Evolutionary conservation across 2,888 invertebrate species (phyloP).

Genomic region (Parapristionchus giblindavisi): DNA sequence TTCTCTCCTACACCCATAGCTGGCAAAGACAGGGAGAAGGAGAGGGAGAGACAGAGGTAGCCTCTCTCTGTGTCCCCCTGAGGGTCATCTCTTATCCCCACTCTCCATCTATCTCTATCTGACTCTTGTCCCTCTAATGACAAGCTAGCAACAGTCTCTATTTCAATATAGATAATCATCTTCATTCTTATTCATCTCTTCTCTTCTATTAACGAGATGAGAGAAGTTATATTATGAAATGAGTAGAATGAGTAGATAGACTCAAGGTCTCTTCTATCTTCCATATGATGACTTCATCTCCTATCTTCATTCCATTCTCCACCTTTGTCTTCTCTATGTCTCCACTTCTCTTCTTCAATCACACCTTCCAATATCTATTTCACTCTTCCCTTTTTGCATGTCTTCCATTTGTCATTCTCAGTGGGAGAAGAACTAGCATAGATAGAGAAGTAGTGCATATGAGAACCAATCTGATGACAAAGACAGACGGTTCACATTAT

Average conservation of each 20-base stretch:
- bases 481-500: neutral
- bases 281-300: neutral
- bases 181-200: conserved; percentile 10
- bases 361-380: neutral
- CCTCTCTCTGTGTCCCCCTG: conserved; percentile 10
- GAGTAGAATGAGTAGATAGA: too few relatives aligned
- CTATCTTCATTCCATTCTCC: neutral
- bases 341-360: neutral
- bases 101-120: too few relatives aligned
- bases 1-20: too few relatives aligned
- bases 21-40: neutral
- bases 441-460: neutral
- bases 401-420: neutral
- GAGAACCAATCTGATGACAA: neutral
- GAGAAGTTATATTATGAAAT: neutral
- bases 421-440: conserved; percentile 4
- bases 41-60: conserved; percentile 9
- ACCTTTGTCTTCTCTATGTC: neutral
- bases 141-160: neutral
- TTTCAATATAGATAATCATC: neutral
- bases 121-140: neutral
- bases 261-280: neutral
- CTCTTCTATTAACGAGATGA: neutral
- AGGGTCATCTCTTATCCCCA: conserved; percentile 1
- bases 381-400: neutral